Conservation (phyloP, 2,113 vertebrate genomes). For the Bujurquina vittata region DNA sequence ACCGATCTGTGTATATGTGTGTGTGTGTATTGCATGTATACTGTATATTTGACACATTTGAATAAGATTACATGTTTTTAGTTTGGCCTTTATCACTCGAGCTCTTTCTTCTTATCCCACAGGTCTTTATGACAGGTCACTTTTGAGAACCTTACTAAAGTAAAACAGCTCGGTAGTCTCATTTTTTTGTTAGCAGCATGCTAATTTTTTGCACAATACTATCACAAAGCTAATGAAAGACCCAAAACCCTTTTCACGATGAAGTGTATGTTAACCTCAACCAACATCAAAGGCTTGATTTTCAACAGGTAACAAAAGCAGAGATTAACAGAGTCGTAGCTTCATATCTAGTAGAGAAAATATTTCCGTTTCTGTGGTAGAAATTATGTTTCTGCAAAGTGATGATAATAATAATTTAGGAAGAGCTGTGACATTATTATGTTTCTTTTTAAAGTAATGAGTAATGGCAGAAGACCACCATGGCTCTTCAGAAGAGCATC, state of each 20-base stretch:
- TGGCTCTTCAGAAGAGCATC: slow-evolving; percentile 58
- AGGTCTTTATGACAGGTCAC: not conserved
- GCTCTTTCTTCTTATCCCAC: not conserved
- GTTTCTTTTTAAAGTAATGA: too few relatives aligned
- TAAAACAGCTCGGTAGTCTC: too few relatives aligned
- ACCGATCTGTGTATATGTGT: not conserved
- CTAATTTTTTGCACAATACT: not conserved
- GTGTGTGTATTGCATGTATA: not conserved
- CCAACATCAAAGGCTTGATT: not conserved
- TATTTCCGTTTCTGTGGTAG: too few relatives aligned
- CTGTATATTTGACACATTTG: not conserved
- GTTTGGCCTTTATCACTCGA: not conserved
- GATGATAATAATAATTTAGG: too few relatives aligned
- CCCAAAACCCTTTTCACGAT: not conserved
- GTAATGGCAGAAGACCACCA: slow-evolving; percentile 55
- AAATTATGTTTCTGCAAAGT: too few relatives aligned
- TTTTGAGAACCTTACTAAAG: not conserved
- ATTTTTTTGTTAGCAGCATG: not conserved
- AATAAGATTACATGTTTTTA: not conserved
- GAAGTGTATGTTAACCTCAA: not conserved
- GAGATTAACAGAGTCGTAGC: not conserved
- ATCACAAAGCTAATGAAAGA: not conserved
- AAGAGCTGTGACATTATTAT: too few relatives aligned
- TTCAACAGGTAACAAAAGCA: slow-evolving; percentile 2
- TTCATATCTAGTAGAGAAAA: not conserved